Conservation (phyloP, 2,797 vertebrate species). For the Paramormyrops hopkinsi region DNA sequence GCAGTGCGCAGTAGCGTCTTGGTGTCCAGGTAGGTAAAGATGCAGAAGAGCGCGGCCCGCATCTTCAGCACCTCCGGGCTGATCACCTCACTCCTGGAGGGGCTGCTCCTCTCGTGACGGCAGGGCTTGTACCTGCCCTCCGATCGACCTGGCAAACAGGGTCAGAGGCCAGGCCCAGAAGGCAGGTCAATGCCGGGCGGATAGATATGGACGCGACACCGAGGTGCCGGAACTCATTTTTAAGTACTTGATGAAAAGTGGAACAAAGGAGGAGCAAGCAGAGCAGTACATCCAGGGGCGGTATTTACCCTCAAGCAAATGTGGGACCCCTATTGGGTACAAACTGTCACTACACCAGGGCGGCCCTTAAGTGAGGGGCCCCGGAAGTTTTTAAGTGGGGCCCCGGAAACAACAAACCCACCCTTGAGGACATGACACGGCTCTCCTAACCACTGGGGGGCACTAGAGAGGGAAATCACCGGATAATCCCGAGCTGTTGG, state of each 20-base stretch:
- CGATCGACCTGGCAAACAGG: constrained; percentile 51
- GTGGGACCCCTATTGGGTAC: not conserved
- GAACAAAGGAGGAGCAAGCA: not conserved
- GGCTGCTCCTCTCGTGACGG: constrained; percentile 78
- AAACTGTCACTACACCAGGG: not conserved
- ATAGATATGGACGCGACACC: not conserved
- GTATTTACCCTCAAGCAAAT: not conserved
- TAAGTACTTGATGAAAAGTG: not conserved
- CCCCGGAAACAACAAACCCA: not conserved
- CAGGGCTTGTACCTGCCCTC: constrained; percentile 62
- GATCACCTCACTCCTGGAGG: constrained; percentile 53
- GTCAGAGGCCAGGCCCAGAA: not conserved
- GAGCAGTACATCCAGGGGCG: not conserved
- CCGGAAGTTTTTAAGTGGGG: not conserved
- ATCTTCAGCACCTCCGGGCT: constrained; percentile 97
- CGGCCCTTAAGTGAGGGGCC: not conserved
- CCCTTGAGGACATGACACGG: not conserved
- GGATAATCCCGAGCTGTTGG: not conserved
- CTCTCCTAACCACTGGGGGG: not conserved
- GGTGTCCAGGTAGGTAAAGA: constrained; percentile 97
- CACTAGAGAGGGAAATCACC: not conserved
- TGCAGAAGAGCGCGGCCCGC: constrained; percentile 91
- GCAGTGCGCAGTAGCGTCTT: constrained; percentile 83
- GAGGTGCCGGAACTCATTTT: not conserved
- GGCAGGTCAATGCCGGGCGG: not conserved